Conservation (phyloP, 1,140 invertebrate species). For the Chelonus insularis region DNA sequence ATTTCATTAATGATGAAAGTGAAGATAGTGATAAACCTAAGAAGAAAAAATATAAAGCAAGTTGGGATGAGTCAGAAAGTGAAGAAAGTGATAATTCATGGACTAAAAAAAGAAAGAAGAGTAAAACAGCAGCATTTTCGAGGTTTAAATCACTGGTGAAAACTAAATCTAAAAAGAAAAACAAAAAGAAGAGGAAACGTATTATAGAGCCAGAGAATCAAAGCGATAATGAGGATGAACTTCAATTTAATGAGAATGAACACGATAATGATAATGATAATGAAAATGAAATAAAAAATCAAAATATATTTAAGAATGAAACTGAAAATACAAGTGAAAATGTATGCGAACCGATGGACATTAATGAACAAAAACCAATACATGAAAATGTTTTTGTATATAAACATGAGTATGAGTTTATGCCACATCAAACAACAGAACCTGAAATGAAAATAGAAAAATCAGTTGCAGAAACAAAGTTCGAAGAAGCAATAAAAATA, state of each 20-base stretch:
- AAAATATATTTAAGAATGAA: not conserved
- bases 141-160: slow-evolving; percentile 45
- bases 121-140: slow-evolving; percentile 42
- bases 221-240: slow-evolving; percentile 50
- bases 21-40: slow-evolving; percentile 64
- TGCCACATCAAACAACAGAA: too few species aligned
- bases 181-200: slow-evolving; percentile 58
- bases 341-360: slow-evolving; percentile 35
- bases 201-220: slow-evolving; percentile 57
- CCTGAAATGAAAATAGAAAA: slow-evolving; percentile 21
- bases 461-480: slow-evolving; percentile 9
- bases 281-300: not conserved
- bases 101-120: slow-evolving; percentile 60
- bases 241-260: slow-evolving; percentile 40
- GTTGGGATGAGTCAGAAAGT: slow-evolving; percentile 63
- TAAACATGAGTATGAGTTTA: too few species aligned
- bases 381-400: too few species aligned
- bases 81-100: slow-evolving; percentile 67
- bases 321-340: not conserved
- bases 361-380: not conserved
- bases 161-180: slow-evolving; percentile 59
- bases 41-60: slow-evolving; percentile 60
- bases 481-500: slow-evolving; percentile 13
- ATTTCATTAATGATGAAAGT: slow-evolving; percentile 65
- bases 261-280: slow-evolving; percentile 33